Evolutionary conservation across 2,797 vertebrate species (phyloP).

Genomic region (Eulemur mongoz): DNA sequence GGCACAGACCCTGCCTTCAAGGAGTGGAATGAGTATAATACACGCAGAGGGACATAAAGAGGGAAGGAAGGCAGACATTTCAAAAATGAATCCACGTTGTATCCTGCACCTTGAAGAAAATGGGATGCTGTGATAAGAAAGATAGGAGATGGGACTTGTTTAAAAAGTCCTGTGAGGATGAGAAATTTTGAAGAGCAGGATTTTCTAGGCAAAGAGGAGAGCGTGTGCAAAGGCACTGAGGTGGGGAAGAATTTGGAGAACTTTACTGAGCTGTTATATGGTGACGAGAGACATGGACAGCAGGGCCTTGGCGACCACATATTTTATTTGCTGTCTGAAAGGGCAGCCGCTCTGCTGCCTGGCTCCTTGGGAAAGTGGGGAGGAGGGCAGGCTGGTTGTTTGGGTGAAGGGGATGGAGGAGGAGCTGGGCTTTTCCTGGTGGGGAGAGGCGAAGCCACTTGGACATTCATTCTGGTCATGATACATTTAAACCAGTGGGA

Average conservation of each 20-base stretch:
- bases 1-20: accelerated
- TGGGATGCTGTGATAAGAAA: not conserved
- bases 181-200: not conserved
- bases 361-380: not conserved
- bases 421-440: not conserved
- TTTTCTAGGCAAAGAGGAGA: not conserved
- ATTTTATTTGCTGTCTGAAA: not conserved
- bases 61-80: not conserved
- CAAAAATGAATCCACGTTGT: not conserved
- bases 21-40: accelerated
- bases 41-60: not conserved
- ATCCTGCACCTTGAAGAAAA: not conserved
- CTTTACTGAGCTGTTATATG: not conserved
- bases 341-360: not conserved
- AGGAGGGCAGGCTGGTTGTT: not conserved
- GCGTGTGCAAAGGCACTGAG: not conserved
- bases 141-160: not conserved
- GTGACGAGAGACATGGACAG: no score
- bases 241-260: not conserved
- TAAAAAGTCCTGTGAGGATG: not conserved
- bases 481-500: not conserved
- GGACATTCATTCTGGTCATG: not conserved
- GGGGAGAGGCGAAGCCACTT: accelerated
- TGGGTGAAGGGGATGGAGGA: not conserved
- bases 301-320: no score